Evolutionary conservation across 2,797 vertebrate species (phyloP).

Genomic region (Falco berigora): DNA sequence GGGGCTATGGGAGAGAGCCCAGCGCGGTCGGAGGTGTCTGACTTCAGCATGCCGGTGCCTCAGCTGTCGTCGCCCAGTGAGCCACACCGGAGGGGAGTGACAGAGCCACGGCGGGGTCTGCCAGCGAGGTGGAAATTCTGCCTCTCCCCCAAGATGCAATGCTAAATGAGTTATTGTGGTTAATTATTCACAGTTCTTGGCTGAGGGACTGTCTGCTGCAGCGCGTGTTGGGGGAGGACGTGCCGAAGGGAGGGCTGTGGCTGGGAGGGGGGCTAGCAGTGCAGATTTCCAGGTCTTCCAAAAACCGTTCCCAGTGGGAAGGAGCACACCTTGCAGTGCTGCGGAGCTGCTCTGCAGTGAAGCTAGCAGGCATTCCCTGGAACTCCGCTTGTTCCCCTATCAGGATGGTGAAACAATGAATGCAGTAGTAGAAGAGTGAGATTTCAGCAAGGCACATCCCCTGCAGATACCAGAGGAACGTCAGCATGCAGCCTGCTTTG

Average conservation of each 20-base stretch:
- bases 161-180: not conserved
- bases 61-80: not conserved
- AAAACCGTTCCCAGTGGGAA: not conserved
- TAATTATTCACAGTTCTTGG: not conserved
- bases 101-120: not conserved
- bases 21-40: fast-evolving
- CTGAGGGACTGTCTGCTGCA: not conserved
- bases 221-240: not conserved
- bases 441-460: not conserved
- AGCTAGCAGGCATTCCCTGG: not conserved
- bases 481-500: not conserved
- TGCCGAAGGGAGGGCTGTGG: not conserved
- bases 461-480: fast-evolving
- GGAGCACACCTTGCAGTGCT: not conserved
- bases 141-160: not conserved
- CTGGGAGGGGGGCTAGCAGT: not conserved
- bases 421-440: not conserved
- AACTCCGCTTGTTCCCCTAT: fast-evolving
- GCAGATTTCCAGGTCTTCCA: not conserved
- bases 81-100: not conserved
- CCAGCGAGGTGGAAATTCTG: not conserved
- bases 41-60: not conserved
- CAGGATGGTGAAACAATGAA: not conserved
- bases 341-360: not conserved
- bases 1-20: not conserved